Percentiles rank a stretch among this genome's conserved stretches.
These are phyloP conservation scores for Cantharis nigra DNA, from an alignment of 2,888 invertebrate genomes.

Conservation along the genomic window DNA sequence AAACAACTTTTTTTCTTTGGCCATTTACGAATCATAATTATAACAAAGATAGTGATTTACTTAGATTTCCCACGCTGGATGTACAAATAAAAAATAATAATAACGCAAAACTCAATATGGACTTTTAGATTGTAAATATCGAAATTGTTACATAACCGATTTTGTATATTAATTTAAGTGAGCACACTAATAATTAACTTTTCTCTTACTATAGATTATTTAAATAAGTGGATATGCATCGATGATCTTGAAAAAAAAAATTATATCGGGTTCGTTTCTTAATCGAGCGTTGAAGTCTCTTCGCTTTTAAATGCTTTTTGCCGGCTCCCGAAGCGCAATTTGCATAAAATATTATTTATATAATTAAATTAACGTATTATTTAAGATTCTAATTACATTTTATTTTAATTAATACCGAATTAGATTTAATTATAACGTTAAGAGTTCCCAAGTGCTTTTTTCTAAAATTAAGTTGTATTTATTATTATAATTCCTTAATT, in stretches of 20 bases:
- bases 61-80: slow-evolving; percentile 33
- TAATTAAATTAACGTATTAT: not conserved
- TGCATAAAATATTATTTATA: not conserved
- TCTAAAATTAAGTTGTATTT: not conserved
- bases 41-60: slow-evolving; percentile 33
- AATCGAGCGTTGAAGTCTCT: slow-evolving; percentile 6
- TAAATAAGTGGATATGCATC: not conserved
- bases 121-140: slow-evolving; percentile 7
- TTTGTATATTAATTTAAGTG: not conserved
- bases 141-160: not conserved
- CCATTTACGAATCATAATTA: slow-evolving; percentile 35
- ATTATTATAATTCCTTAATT: not conserved
- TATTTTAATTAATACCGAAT: not conserved
- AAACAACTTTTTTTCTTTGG: slow-evolving; percentile 27
- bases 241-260: not conserved
- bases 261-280: not conserved
- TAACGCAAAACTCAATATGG: slow-evolving; percentile 11
- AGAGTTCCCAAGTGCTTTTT: not conserved
- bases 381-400: not conserved
- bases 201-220: not conserved
- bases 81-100: slow-evolving; percentile 10
- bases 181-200: not conserved
- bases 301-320: not conserved
- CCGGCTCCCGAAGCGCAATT: not conserved
- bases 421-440: not conserved